Evolutionary conservation across 2,113 vertebrate genomes (phyloP), one percentile per base, ranked within the genome.

Genomic region (Pholis gunnellus): DNA sequence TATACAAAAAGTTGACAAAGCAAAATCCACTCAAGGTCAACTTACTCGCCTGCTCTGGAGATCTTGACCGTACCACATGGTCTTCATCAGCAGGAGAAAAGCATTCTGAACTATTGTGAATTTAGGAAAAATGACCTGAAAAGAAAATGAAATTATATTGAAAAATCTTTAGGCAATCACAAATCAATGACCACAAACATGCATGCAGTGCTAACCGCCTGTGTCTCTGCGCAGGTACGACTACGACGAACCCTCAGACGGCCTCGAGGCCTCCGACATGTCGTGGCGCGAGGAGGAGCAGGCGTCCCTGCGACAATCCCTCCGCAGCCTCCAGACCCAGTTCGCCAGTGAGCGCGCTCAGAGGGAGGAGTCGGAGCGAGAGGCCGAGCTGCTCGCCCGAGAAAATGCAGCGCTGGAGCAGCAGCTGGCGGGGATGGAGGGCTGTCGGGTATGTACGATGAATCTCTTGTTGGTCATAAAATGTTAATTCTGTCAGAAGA

Each of bases 331-430:
- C 67, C 97, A 97, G 95, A 92, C 95, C 1, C 97, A 98, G 79
- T 96, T 98, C 34, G 94, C 89, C 52, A 15, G 89, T 1, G 98
- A 99, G 91, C 96, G 96, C 1, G 92, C 95, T 70, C 95, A 90
- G 42, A 92, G 97, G 48, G 88, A 94, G 36, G 89, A 84, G 3
- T 89, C 96, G 44, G 97, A 98, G 84, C 96, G 95, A 1, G 97
- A 97, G 22, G 97, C 95, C 0, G 93, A 92, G 48, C 94, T 96
- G 0, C 88, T 97, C 69, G 91, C 95, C 2, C 89, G 82, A 9
- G 96, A 98, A 64, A 97, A 98, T 75, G 81, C 89, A 0, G 94
- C 96, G 1, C 94, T 99, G 83, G 97, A 98, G 76, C 96, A 93
- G 81, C 94, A 94, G 87, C 93, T 98, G 69, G 82, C 83, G 0